Base-by-base conservation (phyloP, 2,113 vertebrate species). In the Bos javanicus region DNA sequence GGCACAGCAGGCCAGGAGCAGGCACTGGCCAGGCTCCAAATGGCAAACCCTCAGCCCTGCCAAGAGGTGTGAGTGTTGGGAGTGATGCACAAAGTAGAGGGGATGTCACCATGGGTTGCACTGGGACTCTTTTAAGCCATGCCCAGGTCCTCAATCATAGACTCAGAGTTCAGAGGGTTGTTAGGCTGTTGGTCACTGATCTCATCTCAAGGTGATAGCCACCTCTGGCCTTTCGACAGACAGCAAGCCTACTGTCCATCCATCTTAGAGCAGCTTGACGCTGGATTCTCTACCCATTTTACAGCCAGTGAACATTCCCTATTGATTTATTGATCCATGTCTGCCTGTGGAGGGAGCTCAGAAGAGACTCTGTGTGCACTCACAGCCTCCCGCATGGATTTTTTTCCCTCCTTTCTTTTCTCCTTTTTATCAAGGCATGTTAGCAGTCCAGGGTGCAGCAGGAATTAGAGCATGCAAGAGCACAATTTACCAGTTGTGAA, bases 241-340 rank as follows among this genome's bases (percentile, higher is more conserved):
- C 98, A 99, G 98, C 98, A 98, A 99, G 98, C 98, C 99, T 98
- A 98, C 97, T 98, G 99, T 99, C 99, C 99, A 99, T 99, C 99
- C 99, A 99, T 99, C 99, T 99, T 99, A 98, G 99, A 99, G 99
- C 99, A 99, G 99, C 99, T 99, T 99, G 99, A 99, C 99, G 99
- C 99, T 98, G 99, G 99, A 98, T 99, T 99, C 99, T 99, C 99
- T 99, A 99, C 99, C 99, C 99, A 99, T 99, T 99, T 99, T 99
- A 99, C 99, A 99, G 99, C 99, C 99, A 99, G 99, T 99, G 99
- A 99, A 99, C 99, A 99, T 99, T 99, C 99, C 99, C 99, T 99
- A 99, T 99, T 99, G 99, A 99, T 99, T 99, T 99, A 99, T 99
- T 99, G 99, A 99, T 99, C 99, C 98, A 98, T 99, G 99, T 99